These are phyloP conservation scores for Oxytorus armatus DNA, from an alignment of 2,888 invertebrate genomes.

Conservation along the genomic window DNA sequence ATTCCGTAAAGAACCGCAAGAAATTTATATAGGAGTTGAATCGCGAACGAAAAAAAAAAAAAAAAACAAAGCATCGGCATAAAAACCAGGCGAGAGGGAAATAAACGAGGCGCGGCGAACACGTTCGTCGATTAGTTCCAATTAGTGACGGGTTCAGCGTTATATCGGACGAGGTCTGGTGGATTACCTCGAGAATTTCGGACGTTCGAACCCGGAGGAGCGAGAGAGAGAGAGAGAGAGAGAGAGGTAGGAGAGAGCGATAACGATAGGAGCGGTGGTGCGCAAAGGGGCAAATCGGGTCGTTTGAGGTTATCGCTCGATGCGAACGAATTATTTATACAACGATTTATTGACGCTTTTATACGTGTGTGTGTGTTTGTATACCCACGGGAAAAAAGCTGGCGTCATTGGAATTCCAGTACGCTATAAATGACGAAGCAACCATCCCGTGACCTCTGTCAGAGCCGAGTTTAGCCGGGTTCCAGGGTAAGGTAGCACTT, in stretches of 20 bases:
- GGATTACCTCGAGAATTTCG: conserved; percentile 43
- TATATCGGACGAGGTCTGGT: conserved; percentile 9
- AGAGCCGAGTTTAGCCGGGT: not conserved
- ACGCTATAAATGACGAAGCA: not conserved
- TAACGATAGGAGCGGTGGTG: not conserved
- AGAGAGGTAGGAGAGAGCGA: not conserved
- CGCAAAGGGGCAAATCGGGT: conserved; percentile 23
- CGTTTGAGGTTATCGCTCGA: conserved; percentile 46
- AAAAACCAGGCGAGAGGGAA: conserved; percentile 39
- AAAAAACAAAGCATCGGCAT: conserved; percentile 22
- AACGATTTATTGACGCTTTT: conserved; percentile 43
- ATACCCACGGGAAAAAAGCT: not conserved
- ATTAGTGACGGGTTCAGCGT: conserved; percentile 39
- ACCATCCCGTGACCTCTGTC: conserved; percentile 9
- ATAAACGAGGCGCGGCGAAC: conserved; percentile 48
- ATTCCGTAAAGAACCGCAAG: conserved; percentile 5
- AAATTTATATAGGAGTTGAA: conserved; percentile 28
- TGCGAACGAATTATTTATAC: conserved; percentile 51
- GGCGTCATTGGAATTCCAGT: not conserved
- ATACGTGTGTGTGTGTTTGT: no score
- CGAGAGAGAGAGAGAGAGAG: not conserved
- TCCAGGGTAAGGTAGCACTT: not conserved
- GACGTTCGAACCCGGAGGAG: not conserved
- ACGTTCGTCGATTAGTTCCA: conserved; percentile 53
- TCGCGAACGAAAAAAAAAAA: conserved; percentile 12